phyloP scores from a whole-genome alignment of 2,113 vertebrate species.

The Carassius gibelio region DNA sequence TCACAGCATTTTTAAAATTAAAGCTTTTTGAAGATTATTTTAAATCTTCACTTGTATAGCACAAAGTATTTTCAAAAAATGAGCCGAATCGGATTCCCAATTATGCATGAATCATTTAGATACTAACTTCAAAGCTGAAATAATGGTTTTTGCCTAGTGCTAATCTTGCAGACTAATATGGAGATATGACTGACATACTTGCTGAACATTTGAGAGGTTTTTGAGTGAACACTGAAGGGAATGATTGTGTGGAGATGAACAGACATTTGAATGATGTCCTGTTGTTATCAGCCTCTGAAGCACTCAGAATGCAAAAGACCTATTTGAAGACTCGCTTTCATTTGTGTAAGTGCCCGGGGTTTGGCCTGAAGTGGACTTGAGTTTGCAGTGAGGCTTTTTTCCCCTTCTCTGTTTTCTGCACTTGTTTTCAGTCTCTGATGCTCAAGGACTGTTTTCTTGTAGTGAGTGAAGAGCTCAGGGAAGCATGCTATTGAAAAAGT shows the following conservation, averaged over 20 bases:
- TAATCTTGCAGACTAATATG: neutral
- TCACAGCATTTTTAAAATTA: neutral
- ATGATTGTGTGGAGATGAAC: neutral
- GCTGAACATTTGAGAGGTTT: neutral
- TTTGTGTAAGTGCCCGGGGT: constrained; percentile 78
- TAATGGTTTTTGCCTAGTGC: neutral
- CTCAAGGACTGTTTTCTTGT: constrained; percentile 32
- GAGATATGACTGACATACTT: neutral
- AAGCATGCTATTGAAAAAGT: constrained; percentile 33
- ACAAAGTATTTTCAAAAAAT: neutral
- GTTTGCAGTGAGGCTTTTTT: constrained; percentile 61
- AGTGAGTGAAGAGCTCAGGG: constrained; percentile 14
- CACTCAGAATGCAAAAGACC: constrained; percentile 74
- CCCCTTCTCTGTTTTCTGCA: neutral
- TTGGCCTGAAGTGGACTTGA: constrained; percentile 54
- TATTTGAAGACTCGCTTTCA: constrained; percentile 76
- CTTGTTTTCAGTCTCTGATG: constrained; percentile 23
- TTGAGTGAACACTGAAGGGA: neutral
- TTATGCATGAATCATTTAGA: neutral
- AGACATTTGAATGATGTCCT: constrained; percentile 55
- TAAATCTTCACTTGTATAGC: neutral
- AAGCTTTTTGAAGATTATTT: neutral
- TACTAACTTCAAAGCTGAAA: constrained; percentile 13
- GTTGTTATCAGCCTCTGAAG: constrained; percentile 75
- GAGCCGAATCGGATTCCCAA: neutral